These are phyloP conservation scores for Erannis defoliaria DNA, from an alignment of 2,888 invertebrate species.

Conservation along the genomic window DNA sequence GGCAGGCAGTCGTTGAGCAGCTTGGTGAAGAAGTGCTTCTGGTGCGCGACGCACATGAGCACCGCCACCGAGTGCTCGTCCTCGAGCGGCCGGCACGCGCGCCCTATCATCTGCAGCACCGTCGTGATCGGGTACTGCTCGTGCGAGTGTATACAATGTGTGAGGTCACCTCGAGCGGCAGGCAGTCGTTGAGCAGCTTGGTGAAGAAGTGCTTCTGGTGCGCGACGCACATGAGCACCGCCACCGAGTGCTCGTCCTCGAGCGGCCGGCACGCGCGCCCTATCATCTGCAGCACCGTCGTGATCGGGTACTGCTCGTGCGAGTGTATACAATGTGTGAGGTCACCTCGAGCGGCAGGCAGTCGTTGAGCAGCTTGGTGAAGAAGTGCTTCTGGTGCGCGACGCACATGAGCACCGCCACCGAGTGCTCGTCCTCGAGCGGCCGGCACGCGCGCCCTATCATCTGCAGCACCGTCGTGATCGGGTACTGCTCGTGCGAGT, in stretches of 20 bases:
- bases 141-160: too few relatives aligned
- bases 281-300: too few relatives aligned
- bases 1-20: constrained; percentile 98
- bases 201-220: constrained; percentile 99
- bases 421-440: too few relatives aligned
- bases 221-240: constrained; percentile 98
- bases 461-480: too few relatives aligned
- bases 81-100: constrained; percentile 96
- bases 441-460: too few relatives aligned
- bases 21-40: constrained; percentile 99
- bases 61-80: constrained; percentile 98
- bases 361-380: constrained; percentile 98
- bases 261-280: too few relatives aligned
- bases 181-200: constrained; percentile 98
- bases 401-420: too few relatives aligned
- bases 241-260: constrained; percentile 97
- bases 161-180: constrained; percentile 95
- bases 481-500: too few relatives aligned
- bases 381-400: constrained; percentile 98
- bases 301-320: constrained; percentile 99
- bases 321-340: constrained; percentile 78
- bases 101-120: constrained; percentile 98
- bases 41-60: constrained; percentile 98
- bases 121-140: constrained; percentile 96
- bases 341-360: constrained; percentile 96